Conservation (phyloP, 2,797 vertebrate genomes). For the Pagetopsis macropterus region DNA sequence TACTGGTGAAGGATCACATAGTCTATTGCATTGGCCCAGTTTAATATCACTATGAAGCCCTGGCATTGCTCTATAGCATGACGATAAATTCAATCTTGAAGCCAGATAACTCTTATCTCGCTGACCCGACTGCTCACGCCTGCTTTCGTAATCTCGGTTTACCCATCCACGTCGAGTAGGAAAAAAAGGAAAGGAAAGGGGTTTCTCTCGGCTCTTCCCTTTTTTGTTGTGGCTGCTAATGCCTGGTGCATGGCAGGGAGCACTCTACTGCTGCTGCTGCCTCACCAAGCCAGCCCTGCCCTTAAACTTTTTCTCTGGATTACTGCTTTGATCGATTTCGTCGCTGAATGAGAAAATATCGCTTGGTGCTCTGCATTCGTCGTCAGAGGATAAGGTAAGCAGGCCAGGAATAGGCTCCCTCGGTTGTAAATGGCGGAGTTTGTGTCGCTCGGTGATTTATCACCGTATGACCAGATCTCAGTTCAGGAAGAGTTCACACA, state of each 20-base stretch:
- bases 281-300: slow-evolving; percentile 68
- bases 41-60: slow-evolving; percentile 89
- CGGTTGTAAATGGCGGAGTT: slow-evolving; percentile 96
- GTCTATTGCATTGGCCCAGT: slow-evolving; percentile 79
- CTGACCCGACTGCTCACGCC: slow-evolving; percentile 79
- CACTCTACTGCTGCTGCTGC: slow-evolving; percentile 70
- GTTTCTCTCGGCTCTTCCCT: slow-evolving; percentile 79
- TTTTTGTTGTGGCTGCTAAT: slow-evolving; percentile 80
- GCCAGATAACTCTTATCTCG: slow-evolving; percentile 85
- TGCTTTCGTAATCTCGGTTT: slow-evolving; percentile 84
- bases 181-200: slow-evolving; percentile 63
- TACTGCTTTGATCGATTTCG: slow-evolving; percentile 86
- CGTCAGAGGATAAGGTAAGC: slow-evolving; percentile 99
- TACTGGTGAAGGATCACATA: slow-evolving; percentile 82
- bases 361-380: slow-evolving; percentile 90
- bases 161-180: slow-evolving; percentile 81
- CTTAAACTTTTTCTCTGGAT: slow-evolving; percentile 83
- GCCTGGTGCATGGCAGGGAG: slow-evolving; percentile 73
- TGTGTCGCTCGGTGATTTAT: slow-evolving; percentile 98
- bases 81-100: slow-evolving; percentile 79
- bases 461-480: slow-evolving; percentile 98
- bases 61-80: slow-evolving; percentile 83
- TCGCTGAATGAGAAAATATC: slow-evolving; percentile 87
- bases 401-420: slow-evolving; percentile 91
- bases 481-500: slow-evolving; percentile 99